Conservation (phyloP, 2,888 invertebrate species). For the Drosophila nr. medialis region DNA sequence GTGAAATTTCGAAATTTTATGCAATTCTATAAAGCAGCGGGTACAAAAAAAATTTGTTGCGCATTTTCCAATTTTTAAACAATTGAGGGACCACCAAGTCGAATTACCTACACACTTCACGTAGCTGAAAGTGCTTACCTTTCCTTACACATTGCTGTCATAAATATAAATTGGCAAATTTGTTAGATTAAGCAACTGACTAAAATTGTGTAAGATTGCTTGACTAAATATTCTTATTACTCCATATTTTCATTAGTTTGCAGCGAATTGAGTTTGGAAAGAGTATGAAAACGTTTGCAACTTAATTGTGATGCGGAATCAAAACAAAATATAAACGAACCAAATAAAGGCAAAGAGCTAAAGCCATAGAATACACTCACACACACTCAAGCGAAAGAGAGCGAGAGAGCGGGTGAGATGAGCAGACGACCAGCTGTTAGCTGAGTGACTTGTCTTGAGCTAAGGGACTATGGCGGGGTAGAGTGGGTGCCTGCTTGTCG, state of each 20-base stretch:
- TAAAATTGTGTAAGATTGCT: neutral
- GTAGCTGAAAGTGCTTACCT: neutral
- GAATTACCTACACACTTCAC: conserved; percentile 30
- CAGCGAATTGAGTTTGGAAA: conserved; percentile 14
- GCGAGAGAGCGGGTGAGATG: conserved; percentile 12
- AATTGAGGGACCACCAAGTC: conserved; percentile 11
- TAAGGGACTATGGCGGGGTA: conserved; percentile 11
- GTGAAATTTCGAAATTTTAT: conserved; percentile 57
- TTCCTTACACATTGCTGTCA: neutral
- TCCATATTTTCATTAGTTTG: neutral
- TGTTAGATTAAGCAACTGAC: neutral
- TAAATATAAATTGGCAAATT: neutral
- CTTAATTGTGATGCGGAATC: conserved; percentile 37
- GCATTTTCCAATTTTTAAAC: conserved; percentile 54
- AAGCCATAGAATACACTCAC: conserved; percentile 29
- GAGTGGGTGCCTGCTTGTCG: conserved; percentile 39
- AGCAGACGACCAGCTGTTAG: conserved; percentile 50
- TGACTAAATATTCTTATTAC: neutral
- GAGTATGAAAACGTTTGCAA: conserved; percentile 31
- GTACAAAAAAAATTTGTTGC: conserved; percentile 60
- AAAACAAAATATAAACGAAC: conserved; percentile 65
- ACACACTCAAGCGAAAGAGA: conserved; percentile 20
- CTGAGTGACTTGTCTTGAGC: conserved; percentile 24
- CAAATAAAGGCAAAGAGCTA: conserved; percentile 59
- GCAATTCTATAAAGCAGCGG: conserved; percentile 34